phyloP scores from a whole-genome alignment of 64 coral and sea anemone species.

The Trachythela sp. region DNA sequence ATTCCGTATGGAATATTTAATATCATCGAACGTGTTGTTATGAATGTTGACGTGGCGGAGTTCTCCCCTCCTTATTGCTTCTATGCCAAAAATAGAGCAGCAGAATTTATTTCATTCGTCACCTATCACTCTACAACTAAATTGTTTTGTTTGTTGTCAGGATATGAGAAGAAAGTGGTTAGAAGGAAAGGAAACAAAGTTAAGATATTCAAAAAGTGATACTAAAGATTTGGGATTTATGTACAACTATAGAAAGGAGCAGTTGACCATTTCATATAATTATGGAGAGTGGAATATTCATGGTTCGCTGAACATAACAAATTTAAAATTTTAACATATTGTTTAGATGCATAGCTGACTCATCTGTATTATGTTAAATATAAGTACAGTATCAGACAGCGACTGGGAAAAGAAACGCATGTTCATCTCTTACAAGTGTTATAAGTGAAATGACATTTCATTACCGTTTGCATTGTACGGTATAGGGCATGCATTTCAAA shows the following conservation, averaged over 20 bases:
- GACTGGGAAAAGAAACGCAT: too few species aligned
- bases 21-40: neutral
- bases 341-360: too few species aligned
- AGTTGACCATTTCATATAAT: neutral
- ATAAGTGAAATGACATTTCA: too few species aligned
- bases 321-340: too few species aligned
- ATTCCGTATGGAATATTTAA: neutral
- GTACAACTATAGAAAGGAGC: neutral
- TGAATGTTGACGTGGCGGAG: neutral
- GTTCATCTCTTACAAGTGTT: too few species aligned
- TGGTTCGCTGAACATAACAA: neutral
- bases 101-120: neutral
- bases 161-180: neutral
- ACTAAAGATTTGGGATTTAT: neutral
- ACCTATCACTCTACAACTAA: neutral
- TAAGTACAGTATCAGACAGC: too few species aligned
- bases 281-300: neutral
- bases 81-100: neutral
- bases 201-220: too few species aligned
- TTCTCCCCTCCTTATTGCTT: conserved; percentile 1
- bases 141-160: neutral
- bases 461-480: too few species aligned
- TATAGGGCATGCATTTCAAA: too few species aligned
- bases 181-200: neutral
- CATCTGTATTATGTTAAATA: too few species aligned